Evolutionary conservation across 2,113 vertebrate genomes (phyloP), one percentile per base, ranked within the genome.

Genomic region (Sakesphorus luctuosus): DNA sequence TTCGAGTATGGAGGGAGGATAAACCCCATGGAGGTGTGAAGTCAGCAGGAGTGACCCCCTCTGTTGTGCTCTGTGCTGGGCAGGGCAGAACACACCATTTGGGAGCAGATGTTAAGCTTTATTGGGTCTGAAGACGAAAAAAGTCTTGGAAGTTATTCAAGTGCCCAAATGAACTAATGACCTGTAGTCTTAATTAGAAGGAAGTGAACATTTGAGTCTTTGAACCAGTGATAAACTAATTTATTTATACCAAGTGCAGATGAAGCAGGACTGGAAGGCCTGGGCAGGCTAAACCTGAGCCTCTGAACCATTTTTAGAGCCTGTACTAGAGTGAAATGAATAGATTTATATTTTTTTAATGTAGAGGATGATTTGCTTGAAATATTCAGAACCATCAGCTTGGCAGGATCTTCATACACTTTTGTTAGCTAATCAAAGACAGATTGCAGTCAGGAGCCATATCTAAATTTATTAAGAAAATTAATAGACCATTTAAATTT

Each of bases 391-490:
- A 97, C 88, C 50, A 76, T 92, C 85, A 88, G 83, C 96, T 97
- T 97, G 97, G 97, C 95, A 97, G 83, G 76, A 67, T 97, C 98
- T 97, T 97, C 91, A 90, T 90, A 94, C 87, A 91, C 97, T 98
- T 93, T 97, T 96, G 95, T 97, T 96, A 97, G 96, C 97, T 98
- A 98, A 98, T 98, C 97, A 98, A 97, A 98, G 97, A 97, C 97
- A 98, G 98, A 98, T 97, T 98, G 97, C 28, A 94, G 97, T 97
- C 95, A 96, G 94, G 88, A 98, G 96, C 97, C 97, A 98, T 97
- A 97, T 98, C 97, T 98, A 98, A 98, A 98, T 98, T 98, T 98
- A 98, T 98, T 98, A 98, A 97, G 96, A 96, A 97, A 98, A 98
- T 98, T 98, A 98, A 98, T 98, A 97, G 97, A 97, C 96, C 98